phyloP scores from a whole-genome alignment of 2,888 invertebrate genomes.

The Cantharis rufa region DNA sequence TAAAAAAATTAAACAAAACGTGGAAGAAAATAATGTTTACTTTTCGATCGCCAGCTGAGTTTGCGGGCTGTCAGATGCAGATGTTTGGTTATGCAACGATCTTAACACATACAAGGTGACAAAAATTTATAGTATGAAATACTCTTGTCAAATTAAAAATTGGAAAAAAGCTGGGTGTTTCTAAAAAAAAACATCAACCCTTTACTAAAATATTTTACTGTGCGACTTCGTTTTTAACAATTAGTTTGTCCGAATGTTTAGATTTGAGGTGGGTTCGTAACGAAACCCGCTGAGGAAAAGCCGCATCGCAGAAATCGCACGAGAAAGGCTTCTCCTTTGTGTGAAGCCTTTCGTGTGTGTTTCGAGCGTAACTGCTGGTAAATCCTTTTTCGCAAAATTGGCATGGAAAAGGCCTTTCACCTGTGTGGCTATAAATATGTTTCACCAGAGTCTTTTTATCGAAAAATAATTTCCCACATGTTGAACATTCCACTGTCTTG shows the following conservation, averaged over 20 bases:
- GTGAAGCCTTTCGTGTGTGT: conserved; percentile 21
- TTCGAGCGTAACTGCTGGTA: conserved; percentile 15
- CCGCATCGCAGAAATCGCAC: conserved; percentile 17
- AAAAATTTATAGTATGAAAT: no score
- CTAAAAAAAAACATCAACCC: background rate
- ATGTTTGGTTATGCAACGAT: no score
- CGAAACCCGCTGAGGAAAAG: conserved; percentile 24
- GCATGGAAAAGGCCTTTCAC: conserved; percentile 19
- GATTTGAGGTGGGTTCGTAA: conserved; percentile 20
- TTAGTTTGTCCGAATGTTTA: conserved; percentile 10
- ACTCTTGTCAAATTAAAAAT: no score
- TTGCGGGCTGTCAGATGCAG: no score
- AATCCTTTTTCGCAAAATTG: conserved; percentile 24
- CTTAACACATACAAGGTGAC: no score
- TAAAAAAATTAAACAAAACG: no score
- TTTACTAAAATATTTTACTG: background rate
- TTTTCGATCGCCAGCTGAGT: no score
- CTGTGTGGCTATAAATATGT: conserved; percentile 23
- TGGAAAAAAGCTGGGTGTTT: no score
- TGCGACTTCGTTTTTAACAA: background rate
- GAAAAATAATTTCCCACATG: background rate
- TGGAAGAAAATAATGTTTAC: no score
- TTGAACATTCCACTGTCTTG: background rate
- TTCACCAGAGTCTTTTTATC: background rate
- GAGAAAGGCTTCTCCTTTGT: conserved; percentile 26